Evolutionary conservation across 2,888 invertebrate species (phyloP).

Genomic region (Pseudoips prasinana): DNA sequence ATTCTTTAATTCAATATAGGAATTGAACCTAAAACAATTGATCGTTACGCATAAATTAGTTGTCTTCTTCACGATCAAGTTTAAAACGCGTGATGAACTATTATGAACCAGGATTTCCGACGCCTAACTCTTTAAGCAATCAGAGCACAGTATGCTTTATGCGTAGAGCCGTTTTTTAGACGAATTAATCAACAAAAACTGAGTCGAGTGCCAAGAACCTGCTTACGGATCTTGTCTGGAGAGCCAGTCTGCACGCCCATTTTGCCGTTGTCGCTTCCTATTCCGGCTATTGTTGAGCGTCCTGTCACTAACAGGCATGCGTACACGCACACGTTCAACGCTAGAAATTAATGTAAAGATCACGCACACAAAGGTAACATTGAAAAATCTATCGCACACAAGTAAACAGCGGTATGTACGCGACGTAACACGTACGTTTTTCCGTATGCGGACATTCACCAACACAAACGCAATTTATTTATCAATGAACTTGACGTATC

Average conservation of each 20-base stretch:
- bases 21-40: constrained; percentile 11
- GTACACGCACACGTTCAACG: constrained; percentile 46
- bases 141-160: constrained; percentile 50
- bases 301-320: constrained; percentile 63
- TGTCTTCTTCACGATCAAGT: constrained; percentile 12
- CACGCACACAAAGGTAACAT: constrained; percentile 20
- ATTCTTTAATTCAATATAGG: neutral
- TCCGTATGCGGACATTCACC: constrained; percentile 27
- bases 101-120: constrained; percentile 72
- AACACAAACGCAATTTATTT: constrained; percentile 39
- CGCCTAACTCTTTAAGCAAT: constrained; percentile 36
- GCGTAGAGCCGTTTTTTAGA: constrained; percentile 52
- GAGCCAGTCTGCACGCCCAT: constrained; percentile 62
- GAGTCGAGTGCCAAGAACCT: constrained; percentile 57
- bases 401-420: constrained; percentile 10
- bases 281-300: constrained; percentile 79
- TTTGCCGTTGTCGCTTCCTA: constrained; percentile 73
- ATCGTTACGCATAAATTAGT: constrained; percentile 16
- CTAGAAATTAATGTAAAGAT: constrained; percentile 36
- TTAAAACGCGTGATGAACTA: constrained; percentile 32
- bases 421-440: constrained; percentile 17
- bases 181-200: constrained; percentile 53
- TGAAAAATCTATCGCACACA: constrained; percentile 28
- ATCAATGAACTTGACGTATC: constrained; percentile 69
- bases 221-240: constrained; percentile 68